A percentile compares a stretch with the other conserved stretches of the same genome.
phyloP scores from a whole-genome alignment of 2,797 vertebrate species.

The Urocyon cinereoargenteus region DNA sequence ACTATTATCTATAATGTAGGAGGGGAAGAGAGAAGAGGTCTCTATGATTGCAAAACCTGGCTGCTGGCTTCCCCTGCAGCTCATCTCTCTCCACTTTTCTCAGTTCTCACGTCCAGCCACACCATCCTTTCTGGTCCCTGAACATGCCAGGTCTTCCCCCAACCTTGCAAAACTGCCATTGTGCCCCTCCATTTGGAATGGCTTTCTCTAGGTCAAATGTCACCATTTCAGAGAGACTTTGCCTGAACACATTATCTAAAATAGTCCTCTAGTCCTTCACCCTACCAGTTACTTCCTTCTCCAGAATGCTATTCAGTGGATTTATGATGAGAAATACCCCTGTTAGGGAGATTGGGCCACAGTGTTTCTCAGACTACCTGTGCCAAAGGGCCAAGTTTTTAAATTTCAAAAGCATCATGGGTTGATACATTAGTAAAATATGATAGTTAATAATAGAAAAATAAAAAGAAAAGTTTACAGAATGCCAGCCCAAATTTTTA shows the following conservation, averaged over 20 bases:
- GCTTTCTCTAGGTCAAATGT: neutral
- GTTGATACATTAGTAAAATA: neutral
- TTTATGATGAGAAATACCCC: neutral
- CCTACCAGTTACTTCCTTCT: neutral
- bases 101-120: neutral
- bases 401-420: neutral
- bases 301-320: neutral
- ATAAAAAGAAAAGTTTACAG: neutral
- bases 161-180: neutral
- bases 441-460: neutral
- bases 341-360: neutral
- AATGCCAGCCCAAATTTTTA: neutral
- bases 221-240: neutral
- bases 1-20: neutral
- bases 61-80: neutral
- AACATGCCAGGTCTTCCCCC: neutral
- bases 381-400: neutral
- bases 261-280: neutral
- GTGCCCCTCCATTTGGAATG: neutral
- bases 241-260: neutral
- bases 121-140: neutral
- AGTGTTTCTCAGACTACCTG: neutral
- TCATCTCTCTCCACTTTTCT: neutral
- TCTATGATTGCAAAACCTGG: neutral
- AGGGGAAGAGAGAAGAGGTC: neutral